Base-by-base conservation (phyloP, 2,797 vertebrate species). In the Austrolebias charrua region DNA sequence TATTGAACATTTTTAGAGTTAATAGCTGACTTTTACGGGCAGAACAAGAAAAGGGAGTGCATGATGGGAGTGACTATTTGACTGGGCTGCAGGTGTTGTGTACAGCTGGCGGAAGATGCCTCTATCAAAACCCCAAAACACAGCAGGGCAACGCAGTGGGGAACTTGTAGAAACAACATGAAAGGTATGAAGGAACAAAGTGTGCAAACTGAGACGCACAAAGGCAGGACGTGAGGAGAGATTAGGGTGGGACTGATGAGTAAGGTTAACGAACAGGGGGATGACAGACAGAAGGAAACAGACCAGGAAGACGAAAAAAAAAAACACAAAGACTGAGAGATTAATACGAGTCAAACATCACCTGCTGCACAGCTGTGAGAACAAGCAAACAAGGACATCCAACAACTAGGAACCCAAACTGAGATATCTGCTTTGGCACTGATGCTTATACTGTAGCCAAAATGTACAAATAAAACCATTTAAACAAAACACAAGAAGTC, bases 81-180 rank as follows among this genome's bases (percentile, higher is more conserved):
- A 62, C 38, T 40, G 52, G 20, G 38, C 33, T 83, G 84, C 88
- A 89, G 85, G 86, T 90, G 89, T 80, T 78, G 52, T 8, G 56
- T 75, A 80, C 89, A 90, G 88, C 85, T 90, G 88, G 64, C 52
- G 18, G 13, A 75, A 40, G 63, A 57, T 50, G 63, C 58, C 75
- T 81, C 75, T 55, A 56, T 71, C 63, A 46, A 79, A 76, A 71
- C 20, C 53, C 55, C 52, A 65, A 64, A 68, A 68, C 35, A 3
- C 28, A 63, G 53, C 54, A 52, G 48, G 59, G 55, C 67, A 65
- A 53, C 68, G 68, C 60, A 75, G 65, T 73, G 71, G 63, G 71
- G 14, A 84, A 76, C 60, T 20, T 40, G 47, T 15, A 6, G 31
- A 70, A 59, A 69, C 31, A 51, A 58, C 40, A 58, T 1, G 18